These are phyloP conservation scores for Sturmia bella DNA, from an alignment of 2,888 invertebrate genomes.

Conservation along the genomic window DNA sequence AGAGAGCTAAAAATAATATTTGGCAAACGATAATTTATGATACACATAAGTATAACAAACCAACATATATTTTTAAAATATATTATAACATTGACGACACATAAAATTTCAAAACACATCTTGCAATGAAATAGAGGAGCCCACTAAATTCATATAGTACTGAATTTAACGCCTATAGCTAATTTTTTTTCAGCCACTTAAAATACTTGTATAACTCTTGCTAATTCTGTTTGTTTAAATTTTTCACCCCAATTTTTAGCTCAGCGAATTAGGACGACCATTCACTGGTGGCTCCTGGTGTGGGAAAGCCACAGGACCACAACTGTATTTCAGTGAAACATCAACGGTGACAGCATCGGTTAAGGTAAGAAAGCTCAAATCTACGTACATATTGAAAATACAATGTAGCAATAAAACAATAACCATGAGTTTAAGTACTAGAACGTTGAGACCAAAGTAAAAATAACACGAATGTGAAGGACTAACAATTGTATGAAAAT, in stretches of 20 bases:
- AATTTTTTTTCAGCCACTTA: too few relatives aligned
- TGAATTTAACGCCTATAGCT: too few relatives aligned
- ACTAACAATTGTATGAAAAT: slow-evolving; percentile 6
- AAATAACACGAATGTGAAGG: slow-evolving; percentile 29
- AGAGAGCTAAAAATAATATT: too few relatives aligned
- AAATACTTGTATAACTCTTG: slow-evolving; percentile 9
- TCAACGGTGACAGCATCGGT: slow-evolving; percentile 93
- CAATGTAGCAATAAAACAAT: slow-evolving; percentile 1
- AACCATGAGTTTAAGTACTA: background rate
- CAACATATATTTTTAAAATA: too few relatives aligned
- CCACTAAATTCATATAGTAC: too few relatives aligned
- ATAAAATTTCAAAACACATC: too few relatives aligned
- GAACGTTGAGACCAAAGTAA: background rate
- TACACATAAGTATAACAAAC: too few relatives aligned
- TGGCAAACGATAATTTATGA: too few relatives aligned
- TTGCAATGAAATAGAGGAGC: too few relatives aligned
- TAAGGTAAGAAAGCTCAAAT: slow-evolving; percentile 83
- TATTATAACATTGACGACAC: too few relatives aligned
- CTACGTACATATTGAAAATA: slow-evolving; percentile 24
- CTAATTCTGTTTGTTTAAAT: slow-evolving; percentile 51
- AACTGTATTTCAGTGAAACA: slow-evolving; percentile 94
- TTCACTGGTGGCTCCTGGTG: slow-evolving; percentile 96
- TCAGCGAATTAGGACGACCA: slow-evolving; percentile 92
- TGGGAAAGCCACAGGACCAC: slow-evolving; percentile 90
- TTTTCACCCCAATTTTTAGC: slow-evolving; percentile 82